Conservation (phyloP, 2,888 invertebrate species). For the Alviniconcha strummeri region DNA sequence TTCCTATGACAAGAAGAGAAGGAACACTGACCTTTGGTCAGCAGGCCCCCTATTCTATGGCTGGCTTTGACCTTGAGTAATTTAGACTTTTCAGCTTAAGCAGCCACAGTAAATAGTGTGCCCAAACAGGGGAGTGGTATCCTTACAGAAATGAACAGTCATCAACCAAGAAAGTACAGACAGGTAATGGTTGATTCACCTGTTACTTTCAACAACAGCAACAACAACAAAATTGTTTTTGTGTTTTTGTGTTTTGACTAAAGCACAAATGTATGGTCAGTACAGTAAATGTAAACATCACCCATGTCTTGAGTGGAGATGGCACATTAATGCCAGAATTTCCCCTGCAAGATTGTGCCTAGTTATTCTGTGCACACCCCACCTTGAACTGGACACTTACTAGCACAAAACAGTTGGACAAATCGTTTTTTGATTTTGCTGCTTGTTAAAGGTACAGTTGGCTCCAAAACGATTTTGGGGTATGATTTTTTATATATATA, state of each 20-base stretch:
- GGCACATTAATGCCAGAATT: neutral
- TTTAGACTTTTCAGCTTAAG: neutral
- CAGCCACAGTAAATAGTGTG: neutral
- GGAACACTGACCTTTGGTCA: no score
- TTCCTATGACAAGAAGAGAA: no score
- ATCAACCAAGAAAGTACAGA: neutral
- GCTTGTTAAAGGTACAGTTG: no score
- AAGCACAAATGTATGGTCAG: neutral
- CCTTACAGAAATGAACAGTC: neutral
- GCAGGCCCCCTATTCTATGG: neutral
- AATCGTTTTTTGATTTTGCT: no score
- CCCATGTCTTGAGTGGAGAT: no score
- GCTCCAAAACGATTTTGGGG: no score
- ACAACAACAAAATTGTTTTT: neutral
- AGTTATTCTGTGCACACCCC: neutral
- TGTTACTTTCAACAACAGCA: neutral
- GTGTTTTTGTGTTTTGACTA: neutral
- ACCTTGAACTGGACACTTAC: neutral
- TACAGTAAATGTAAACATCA: neutral
- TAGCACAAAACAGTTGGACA: neutral
- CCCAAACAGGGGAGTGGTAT: neutral
- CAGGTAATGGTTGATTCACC: neutral
- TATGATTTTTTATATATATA: no score
- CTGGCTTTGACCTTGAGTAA: neutral
- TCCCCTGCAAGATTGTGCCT: neutral